Percentiles rank a stretch among this genome's conserved stretches.
phyloP scores from a whole-genome alignment of 2,888 invertebrate species.

The Nesidiocoris tenuis region DNA sequence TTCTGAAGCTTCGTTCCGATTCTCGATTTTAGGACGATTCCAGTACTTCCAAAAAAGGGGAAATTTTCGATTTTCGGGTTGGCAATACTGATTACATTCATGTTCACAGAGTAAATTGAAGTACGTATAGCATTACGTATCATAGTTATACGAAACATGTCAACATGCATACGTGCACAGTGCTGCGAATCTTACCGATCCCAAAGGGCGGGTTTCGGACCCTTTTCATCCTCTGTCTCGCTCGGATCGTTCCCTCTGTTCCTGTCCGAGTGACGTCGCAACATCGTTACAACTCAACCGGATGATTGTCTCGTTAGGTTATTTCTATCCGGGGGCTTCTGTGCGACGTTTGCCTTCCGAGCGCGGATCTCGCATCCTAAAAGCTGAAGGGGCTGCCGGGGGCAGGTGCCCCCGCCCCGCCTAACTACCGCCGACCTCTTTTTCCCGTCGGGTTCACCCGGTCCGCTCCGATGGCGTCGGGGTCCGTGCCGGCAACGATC shows the following conservation, averaged over 20 bases:
- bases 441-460: background rate
- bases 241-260: background rate
- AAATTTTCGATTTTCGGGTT: too few relatives aligned
- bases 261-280: slow-evolving; percentile 25
- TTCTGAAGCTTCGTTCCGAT: too few relatives aligned
- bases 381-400: background rate
- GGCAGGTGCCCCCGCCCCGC: background rate
- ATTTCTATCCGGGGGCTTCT: background rate
- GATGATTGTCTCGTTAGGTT: slow-evolving; percentile 40
- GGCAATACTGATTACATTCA: too few relatives aligned
- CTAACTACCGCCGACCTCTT: background rate
- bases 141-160: too few relatives aligned
- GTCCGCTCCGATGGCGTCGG: background rate
- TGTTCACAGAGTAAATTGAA: too few relatives aligned
- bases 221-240: background rate
- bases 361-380: background rate
- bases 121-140: too few relatives aligned
- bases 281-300: slow-evolving; percentile 43
- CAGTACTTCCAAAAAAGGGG: too few relatives aligned
- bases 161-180: too few relatives aligned
- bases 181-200: too few relatives aligned
- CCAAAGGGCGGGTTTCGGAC: too few relatives aligned
- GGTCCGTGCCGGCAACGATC: background rate
- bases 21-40: too few relatives aligned
- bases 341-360: background rate